Conservation (phyloP, 2,888 invertebrate genomes). For the Colletes collaris region DNA sequence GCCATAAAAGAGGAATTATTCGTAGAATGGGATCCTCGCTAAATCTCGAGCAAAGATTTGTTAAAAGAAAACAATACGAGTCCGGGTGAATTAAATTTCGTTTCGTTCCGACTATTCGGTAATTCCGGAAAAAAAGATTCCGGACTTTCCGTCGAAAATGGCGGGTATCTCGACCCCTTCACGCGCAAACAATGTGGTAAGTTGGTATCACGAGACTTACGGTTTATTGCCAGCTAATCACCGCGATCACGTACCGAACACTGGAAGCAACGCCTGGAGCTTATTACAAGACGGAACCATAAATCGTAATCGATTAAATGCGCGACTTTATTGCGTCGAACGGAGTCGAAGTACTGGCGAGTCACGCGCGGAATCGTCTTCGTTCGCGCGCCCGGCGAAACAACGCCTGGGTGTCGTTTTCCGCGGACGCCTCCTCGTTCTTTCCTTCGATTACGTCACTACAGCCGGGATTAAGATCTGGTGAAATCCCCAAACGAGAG, state of each 20-base stretch:
- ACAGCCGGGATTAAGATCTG: background rate
- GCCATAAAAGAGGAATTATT: too few relatives aligned
- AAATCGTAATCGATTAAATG: slow-evolving; percentile 28
- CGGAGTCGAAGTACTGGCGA: background rate
- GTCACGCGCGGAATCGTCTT: background rate
- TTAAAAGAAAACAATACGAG: too few relatives aligned
- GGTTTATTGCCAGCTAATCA: slow-evolving; percentile 18
- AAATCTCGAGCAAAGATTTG: too few relatives aligned
- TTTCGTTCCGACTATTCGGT: too few relatives aligned
- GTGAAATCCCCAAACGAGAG: slow-evolving; percentile 13
- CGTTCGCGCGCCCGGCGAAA: background rate
- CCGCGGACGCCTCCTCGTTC: background rate
- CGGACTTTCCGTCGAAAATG: too few relatives aligned
- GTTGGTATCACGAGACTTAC: slow-evolving; percentile 8
- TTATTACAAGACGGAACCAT: background rate
- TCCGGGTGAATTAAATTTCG: too few relatives aligned
- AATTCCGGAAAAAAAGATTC: too few relatives aligned
- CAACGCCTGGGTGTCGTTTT: background rate
- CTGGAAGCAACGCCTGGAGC: background rate
- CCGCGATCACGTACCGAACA: slow-evolving; percentile 9
- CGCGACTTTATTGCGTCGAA: slow-evolving; percentile 6
- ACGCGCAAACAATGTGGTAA: background rate
- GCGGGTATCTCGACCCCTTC: too few relatives aligned
- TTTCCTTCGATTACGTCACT: slow-evolving; percentile 1
- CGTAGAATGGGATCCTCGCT: too few relatives aligned